Percentiles rank a stretch among this genome's conserved stretches.
phyloP scores from a whole-genome alignment of 2,113 vertebrate genomes.

The Rhagologus leucostigma region DNA sequence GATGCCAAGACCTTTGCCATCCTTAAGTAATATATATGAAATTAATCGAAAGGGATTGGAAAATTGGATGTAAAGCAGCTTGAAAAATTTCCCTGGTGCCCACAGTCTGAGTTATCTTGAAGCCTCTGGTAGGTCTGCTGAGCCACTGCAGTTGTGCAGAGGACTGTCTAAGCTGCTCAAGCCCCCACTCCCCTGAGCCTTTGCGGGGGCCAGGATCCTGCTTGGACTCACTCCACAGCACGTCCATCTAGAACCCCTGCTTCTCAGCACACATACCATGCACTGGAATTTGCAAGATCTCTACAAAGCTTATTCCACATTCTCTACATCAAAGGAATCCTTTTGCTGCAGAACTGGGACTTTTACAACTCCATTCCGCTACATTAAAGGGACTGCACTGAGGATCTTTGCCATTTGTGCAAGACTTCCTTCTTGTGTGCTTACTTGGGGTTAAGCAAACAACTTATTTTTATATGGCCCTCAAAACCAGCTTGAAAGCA shows the following conservation, averaged over 20 bases:
- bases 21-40: not conserved
- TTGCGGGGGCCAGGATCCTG: not conserved
- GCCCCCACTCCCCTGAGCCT: not conserved
- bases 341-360: not conserved
- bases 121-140: not conserved
- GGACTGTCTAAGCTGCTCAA: not conserved
- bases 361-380: conserved; percentile 13
- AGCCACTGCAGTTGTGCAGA: not conserved
- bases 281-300: not conserved
- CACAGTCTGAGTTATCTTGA: not conserved
- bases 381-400: conserved; percentile 9
- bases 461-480: not conserved
- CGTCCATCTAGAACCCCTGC: not conserved
- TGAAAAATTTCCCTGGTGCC: not conserved
- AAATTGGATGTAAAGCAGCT: not conserved
- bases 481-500: conserved; percentile 36
- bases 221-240: not conserved
- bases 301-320: not conserved
- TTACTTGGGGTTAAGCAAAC: conserved; percentile 38
- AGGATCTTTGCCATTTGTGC: not conserved
- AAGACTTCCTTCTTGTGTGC: not conserved
- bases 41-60: not conserved
- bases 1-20: not conserved
- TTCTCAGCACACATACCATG: not conserved
- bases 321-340: conserved; percentile 27